Percentiles rank a stretch among this genome's conserved stretches.
Conservation (phyloP, 1,140 invertebrate species). For the Eupristina koningsbergeri region DNA sequence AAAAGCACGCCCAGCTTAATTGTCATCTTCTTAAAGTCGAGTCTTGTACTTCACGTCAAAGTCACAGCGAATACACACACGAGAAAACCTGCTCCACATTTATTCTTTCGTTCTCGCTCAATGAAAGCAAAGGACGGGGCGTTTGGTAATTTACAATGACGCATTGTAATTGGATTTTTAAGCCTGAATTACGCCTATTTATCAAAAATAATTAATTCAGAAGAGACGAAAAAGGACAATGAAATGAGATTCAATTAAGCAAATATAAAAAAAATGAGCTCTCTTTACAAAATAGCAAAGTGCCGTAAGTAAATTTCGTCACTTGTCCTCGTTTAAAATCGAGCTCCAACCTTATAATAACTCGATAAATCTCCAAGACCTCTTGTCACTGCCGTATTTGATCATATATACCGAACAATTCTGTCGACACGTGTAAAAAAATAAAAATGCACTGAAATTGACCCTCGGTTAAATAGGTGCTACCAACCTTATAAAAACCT, state of each 20-base stretch:
- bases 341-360: slow-evolving; percentile 21
- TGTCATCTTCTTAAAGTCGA: no score
- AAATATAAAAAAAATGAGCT: background rate
- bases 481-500: background rate
- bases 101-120: background rate
- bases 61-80: background rate
- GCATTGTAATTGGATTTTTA: background rate
- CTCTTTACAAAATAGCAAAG: background rate
- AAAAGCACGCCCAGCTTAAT: background rate
- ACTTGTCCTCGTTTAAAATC: background rate
- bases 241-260: background rate
- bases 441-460: background rate
- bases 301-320: slow-evolving; percentile 50
- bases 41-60: background rate
- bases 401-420: background rate
- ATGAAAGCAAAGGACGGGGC: background rate
- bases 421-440: background rate
- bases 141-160: background rate
- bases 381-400: background rate
- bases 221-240: background rate
- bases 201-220: background rate
- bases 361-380: slow-evolving; percentile 25
- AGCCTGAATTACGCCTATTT: background rate
- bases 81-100: background rate
- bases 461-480: background rate